Evolutionary conservation across 2,113 vertebrate species (phyloP).

Genomic region (Eulacestoma nigropectus): DNA sequence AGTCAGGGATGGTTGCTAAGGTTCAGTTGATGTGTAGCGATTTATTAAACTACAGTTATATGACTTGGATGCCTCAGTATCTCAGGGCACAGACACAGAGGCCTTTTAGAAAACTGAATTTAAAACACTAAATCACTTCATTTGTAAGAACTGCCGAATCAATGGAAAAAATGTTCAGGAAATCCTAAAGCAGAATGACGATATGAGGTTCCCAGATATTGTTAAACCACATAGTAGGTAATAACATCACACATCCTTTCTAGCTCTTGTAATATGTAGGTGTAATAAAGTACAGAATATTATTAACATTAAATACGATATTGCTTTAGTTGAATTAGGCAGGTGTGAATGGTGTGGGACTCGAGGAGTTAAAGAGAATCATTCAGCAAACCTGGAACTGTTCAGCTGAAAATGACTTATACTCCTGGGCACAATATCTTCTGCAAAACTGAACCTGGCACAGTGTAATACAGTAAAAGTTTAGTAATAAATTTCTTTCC

Average conservation of each 20-base stretch:
- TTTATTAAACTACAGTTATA: background rate
- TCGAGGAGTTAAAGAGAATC: slow-evolving; percentile 26
- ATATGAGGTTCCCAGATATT: background rate
- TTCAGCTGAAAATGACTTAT: slow-evolving; percentile 12
- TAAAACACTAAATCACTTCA: background rate
- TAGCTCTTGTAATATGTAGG: background rate
- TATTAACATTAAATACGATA: background rate
- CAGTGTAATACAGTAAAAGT: background rate
- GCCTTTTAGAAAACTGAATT: background rate
- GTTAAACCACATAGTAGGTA: background rate
- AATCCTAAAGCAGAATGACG: background rate
- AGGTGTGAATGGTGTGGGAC: background rate
- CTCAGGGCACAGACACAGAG: background rate
- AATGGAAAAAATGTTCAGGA: background rate
- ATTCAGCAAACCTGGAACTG: background rate
- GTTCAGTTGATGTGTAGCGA: background rate
- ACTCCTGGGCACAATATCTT: slow-evolving; percentile 15
- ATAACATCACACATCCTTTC: background rate
- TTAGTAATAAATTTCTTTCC: slow-evolving; percentile 40
- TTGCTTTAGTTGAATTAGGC: background rate
- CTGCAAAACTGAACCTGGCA: slow-evolving; percentile 23
- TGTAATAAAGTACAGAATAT: background rate
- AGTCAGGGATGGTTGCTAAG: background rate
- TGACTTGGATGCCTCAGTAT: background rate
- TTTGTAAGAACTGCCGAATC: background rate